A percentile compares a stretch with the other conserved stretches of the same genome.
These are phyloP conservation scores for Amphibalanus amphitrite DNA, from an alignment of 1,140 invertebrate genomes.

Conservation along the genomic window DNA sequence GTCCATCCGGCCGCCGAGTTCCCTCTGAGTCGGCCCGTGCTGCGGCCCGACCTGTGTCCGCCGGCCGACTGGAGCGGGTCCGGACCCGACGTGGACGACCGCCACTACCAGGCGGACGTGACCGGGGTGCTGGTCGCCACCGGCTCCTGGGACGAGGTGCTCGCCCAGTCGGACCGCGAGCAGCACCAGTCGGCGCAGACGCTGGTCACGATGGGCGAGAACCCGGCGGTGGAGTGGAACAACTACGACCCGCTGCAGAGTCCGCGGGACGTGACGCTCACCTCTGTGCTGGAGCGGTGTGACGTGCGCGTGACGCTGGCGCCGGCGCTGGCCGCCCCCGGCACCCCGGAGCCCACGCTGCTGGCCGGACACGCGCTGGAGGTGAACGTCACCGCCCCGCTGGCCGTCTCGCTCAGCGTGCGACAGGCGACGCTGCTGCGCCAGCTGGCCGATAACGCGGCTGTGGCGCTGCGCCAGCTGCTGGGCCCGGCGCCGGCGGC, in stretches of 20 bases:
- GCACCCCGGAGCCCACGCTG: slow-evolving; percentile 22
- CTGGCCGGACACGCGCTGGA: slow-evolving; percentile 59
- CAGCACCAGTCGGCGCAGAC: slow-evolving; percentile 14
- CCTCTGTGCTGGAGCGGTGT: slow-evolving; percentile 21
- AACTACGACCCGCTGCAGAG: slow-evolving; percentile 30
- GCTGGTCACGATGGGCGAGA: slow-evolving; percentile 42
- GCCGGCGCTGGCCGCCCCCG: slow-evolving; percentile 32
- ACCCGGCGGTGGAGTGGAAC: slow-evolving; percentile 77
- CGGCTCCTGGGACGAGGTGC: slow-evolving; percentile 24
- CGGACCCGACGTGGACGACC: slow-evolving; percentile 56
- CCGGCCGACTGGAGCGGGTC: slow-evolving; percentile 22
- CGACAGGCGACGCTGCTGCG: slow-evolving; percentile 28
- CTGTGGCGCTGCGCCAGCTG: slow-evolving; percentile 5
- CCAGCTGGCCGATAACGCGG: not conserved
- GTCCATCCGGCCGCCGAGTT: slow-evolving; percentile 15
- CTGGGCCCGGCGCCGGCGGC: not conserved
- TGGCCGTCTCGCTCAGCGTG: slow-evolving; percentile 30
- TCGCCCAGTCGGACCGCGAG: slow-evolving; percentile 8
- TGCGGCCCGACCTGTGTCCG: slow-evolving; percentile 43
- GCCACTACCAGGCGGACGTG: slow-evolving; percentile 63
- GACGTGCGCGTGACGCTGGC: slow-evolving; percentile 47
- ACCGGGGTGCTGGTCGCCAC: slow-evolving; percentile 43
- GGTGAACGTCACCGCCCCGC: slow-evolving; percentile 43
- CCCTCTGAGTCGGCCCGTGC: slow-evolving; percentile 50
- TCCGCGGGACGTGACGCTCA: slow-evolving; percentile 16